A percentile compares a stretch with the other conserved stretches of the same genome.
Evolutionary conservation across 2,797 vertebrate genomes (phyloP).

Genomic region (Bradypus variegatus): DNA sequence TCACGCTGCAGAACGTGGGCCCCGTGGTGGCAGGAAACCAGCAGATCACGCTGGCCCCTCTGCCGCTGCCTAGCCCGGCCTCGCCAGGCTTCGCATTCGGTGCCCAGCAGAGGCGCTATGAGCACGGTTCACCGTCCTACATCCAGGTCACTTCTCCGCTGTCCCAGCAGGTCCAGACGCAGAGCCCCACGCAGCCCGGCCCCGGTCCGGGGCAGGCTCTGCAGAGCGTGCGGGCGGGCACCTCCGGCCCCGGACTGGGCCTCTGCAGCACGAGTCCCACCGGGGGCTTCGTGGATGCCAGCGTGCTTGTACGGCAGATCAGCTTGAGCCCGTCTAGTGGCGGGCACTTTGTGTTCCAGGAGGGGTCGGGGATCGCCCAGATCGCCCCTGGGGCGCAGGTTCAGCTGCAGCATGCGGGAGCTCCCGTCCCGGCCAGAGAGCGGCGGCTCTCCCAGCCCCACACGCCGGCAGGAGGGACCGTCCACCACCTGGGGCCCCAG

Average conservation of each 20-base stretch:
- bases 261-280: slow-evolving; percentile 93
- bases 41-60: slow-evolving; percentile 89
- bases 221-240: slow-evolving; percentile 82
- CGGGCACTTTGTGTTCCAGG: slow-evolving; percentile 93
- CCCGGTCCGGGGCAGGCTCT: slow-evolving; percentile 80
- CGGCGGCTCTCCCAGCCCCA: slow-evolving; percentile 94
- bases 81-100: slow-evolving; percentile 94
- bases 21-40: slow-evolving; percentile 88
- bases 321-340: slow-evolving; percentile 85
- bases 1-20: slow-evolving; percentile 93
- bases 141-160: slow-evolving; percentile 94
- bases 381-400: slow-evolving; percentile 85
- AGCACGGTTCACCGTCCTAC: slow-evolving; percentile 89
- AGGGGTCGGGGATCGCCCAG: slow-evolving; percentile 84
- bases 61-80: slow-evolving; percentile 89
- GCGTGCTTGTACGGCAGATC: slow-evolving; percentile 91
- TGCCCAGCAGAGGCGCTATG: slow-evolving; percentile 88
- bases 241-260: slow-evolving; percentile 80
- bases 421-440: slow-evolving; percentile 79
- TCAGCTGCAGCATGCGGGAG: slow-evolving; percentile 82
- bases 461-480: slow-evolving; percentile 92
- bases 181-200: slow-evolving; percentile 94
- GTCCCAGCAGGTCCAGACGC: slow-evolving; percentile 90
- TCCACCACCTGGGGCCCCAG: slow-evolving; percentile 94
- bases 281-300: slow-evolving; percentile 86